Percentiles rank a stretch among this genome's conserved stretches.
Evolutionary conservation across 1,140 invertebrate genomes (phyloP).

Genomic region (Papilio dardanus): DNA sequence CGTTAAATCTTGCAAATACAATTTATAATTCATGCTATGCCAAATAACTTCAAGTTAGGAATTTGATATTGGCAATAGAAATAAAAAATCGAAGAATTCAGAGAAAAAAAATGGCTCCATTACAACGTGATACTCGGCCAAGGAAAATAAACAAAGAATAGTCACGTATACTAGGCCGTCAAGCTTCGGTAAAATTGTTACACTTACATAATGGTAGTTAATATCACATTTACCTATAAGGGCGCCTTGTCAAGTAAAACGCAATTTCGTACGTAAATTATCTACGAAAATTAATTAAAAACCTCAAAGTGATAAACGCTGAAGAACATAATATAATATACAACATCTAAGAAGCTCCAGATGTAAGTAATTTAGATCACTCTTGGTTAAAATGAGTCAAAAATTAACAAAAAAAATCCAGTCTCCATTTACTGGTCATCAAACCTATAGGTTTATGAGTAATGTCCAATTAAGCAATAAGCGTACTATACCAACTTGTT

Average conservation of each 20-base stretch:
- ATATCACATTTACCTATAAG: background rate
- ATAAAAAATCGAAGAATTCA: conserved; percentile 5
- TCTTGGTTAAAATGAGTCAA: background rate
- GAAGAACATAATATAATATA: background rate
- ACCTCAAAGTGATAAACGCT: too few relatives aligned
- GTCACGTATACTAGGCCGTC: conserved; percentile 47
- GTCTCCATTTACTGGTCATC: background rate
- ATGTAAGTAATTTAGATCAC: background rate
- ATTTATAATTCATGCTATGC: background rate
- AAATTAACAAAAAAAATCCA: background rate
- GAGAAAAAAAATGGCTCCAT: background rate
- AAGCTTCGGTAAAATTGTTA: conserved; percentile 41
- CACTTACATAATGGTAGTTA: conserved; percentile 9
- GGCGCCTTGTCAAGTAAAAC: background rate
- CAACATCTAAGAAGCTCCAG: background rate
- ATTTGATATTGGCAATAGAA: background rate
- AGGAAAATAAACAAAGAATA: conserved; percentile 46
- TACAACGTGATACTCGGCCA: conserved; percentile 48
- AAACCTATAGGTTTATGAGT: background rate
- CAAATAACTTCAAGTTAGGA: background rate
- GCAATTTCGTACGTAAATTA: too few relatives aligned
- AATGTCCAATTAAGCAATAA: conserved; percentile 2
- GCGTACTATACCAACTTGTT: conserved; percentile 32
- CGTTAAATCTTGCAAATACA: background rate
- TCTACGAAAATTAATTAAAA: too few relatives aligned